Evolutionary conservation across 2,113 vertebrate genomes (phyloP).

Genomic region (Microtus montanus): DNA sequence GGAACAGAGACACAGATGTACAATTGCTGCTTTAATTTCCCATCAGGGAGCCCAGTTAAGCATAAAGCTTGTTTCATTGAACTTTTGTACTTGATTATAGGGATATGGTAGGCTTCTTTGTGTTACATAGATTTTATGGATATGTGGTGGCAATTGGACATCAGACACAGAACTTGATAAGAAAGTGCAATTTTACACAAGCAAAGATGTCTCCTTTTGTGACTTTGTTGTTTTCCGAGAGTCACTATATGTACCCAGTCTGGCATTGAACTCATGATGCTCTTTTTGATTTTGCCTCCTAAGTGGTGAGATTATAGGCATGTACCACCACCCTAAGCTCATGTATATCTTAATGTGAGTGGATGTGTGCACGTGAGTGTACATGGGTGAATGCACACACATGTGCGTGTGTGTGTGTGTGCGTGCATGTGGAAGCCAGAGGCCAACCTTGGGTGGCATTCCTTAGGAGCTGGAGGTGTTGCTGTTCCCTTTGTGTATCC

Average conservation of each 20-base stretch:
- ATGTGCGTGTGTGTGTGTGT: too few species aligned
- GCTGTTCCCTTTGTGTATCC: background rate
- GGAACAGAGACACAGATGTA: slow-evolving; percentile 87
- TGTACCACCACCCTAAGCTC: background rate
- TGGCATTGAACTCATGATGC: background rate
- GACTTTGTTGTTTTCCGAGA: background rate
- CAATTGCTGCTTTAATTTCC: slow-evolving; percentile 64
- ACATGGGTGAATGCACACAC: too few species aligned
- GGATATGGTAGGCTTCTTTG: slow-evolving; percentile 14
- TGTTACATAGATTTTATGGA: background rate
- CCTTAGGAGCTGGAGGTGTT: background rate
- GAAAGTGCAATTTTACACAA: slow-evolving; percentile 34
- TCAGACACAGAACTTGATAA: background rate
- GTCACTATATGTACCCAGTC: background rate
- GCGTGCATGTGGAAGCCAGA: background rate
- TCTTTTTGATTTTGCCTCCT: background rate
- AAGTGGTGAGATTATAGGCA: background rate
- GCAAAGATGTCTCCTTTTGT: slow-evolving; percentile 39
- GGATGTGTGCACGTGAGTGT: background rate
- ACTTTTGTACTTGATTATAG: slow-evolving; percentile 47
- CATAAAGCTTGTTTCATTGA: slow-evolving; percentile 59
- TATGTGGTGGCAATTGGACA: background rate
- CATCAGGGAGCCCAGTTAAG: slow-evolving; percentile 46
- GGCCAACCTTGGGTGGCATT: background rate
- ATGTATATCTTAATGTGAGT: background rate